These are phyloP conservation scores for Cryptotermes secundus DNA, from an alignment of 1,140 invertebrate species.

Conservation along the genomic window DNA sequence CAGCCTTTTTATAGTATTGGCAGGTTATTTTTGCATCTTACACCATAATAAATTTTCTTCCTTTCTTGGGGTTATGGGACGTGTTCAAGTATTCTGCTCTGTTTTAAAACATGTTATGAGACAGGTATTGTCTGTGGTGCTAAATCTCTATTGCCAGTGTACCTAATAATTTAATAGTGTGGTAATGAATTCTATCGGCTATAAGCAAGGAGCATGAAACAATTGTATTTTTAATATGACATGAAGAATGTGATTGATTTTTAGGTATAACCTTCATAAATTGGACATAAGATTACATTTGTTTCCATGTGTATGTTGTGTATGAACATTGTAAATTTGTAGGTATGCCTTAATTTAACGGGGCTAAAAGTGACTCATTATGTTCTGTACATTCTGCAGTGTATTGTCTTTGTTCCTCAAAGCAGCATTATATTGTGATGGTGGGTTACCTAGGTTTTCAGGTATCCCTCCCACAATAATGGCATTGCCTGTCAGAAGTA, in stretches of 20 bases:
- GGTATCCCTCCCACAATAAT: not conserved
- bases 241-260: not conserved
- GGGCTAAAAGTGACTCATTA: not conserved
- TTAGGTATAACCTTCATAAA: not conserved
- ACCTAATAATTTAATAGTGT: slow-evolving; percentile 22
- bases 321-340: slow-evolving; percentile 18
- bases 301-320: slow-evolving; percentile 7
- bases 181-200: not conserved
- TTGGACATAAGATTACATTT: not conserved
- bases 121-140: slow-evolving; percentile 31
- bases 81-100: slow-evolving; percentile 21
- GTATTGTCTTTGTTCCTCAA: not conserved
- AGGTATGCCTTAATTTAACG: not conserved
- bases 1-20: not conserved
- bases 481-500: slow-evolving; percentile 22
- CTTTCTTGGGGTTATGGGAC: not conserved
- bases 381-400: not conserved
- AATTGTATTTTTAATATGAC: slow-evolving; percentile 18
- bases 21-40: not conserved
- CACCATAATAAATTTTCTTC: not conserved
- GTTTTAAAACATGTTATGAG: not conserved
- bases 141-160: slow-evolving; percentile 26
- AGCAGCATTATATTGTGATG: not conserved
- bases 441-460: not conserved
- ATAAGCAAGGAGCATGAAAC: not conserved